Evolutionary conservation across 92 coral and sea anemone genomes (phyloP).

Genomic region (Phenganax stokvisi): DNA sequence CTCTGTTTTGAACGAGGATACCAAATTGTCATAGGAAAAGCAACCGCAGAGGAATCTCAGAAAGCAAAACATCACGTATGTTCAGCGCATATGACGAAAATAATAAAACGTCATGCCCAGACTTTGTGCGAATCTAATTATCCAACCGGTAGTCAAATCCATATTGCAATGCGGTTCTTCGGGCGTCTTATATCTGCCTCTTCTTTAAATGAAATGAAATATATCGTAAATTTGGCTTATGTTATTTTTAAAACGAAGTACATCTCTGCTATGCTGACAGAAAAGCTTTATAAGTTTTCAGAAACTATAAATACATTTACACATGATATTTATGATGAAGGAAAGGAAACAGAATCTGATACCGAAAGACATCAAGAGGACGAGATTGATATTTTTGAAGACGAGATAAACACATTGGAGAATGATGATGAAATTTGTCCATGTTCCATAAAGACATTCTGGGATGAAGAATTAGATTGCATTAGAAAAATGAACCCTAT

Average conservation of each 20-base stretch:
- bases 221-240: neutral
- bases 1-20: constrained; percentile 31
- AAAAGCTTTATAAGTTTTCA: constrained; percentile 5
- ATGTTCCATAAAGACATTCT: neutral
- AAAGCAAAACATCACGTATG: constrained; percentile 25
- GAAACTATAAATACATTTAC: neutral
- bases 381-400: neutral
- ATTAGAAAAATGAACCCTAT: neutral
- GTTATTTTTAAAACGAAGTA: constrained; percentile 1
- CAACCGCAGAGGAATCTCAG: constrained; percentile 1
- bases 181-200: constrained; percentile 15
- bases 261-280: neutral
- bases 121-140: constrained; percentile 9
- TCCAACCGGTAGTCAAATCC: constrained; percentile 24
- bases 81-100: constrained; percentile 22
- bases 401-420: neutral
- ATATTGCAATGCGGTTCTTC: constrained; percentile 32
- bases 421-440: neutral
- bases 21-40: constrained; percentile 28
- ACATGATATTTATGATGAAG: neutral
- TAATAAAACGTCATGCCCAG: constrained; percentile 22
- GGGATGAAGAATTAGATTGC: neutral
- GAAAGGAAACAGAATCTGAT: neutral
- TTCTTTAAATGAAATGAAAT: constrained; percentile 1
- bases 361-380: neutral